Evolutionary conservation across 2,888 invertebrate genomes (phyloP), one percentile per base, ranked within the genome.

Genomic region (Colostygia pectinataria): DNA sequence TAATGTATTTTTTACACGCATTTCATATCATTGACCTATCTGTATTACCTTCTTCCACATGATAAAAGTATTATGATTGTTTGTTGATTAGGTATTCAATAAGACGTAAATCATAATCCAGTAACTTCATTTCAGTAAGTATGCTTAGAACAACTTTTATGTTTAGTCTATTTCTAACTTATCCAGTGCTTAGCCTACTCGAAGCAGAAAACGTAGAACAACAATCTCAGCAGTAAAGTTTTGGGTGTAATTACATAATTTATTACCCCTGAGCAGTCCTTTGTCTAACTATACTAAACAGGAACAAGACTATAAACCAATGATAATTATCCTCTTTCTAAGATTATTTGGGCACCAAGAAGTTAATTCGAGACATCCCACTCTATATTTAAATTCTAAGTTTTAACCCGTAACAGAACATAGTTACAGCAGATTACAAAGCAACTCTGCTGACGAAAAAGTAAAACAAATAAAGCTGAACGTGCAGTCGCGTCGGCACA

Each of bases 391-490:
- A 32, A 37, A 45, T 41, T 41, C 6, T 37, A 25, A 51, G 45
- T 27, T 20, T 36, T 41, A 42, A 36, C 12, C 24, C 14, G 15
- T 10, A 15, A 18, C 32, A 18, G 14, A 23, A 32, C 41, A 33
- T 44, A 29, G 13, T 38, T 29, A 33, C 12, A 29, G 28, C 12
- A 46, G 36, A 32, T 51, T 37, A 14, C 40, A 25, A 39, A 25
- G 45, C 45, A 36, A 32, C 13, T 33, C 42, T 38, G 13, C 41
- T 34, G 46, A 33, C 38, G 41, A 46, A 46, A 54, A 42, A 39
- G 13, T 36, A 27, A 54, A 33, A 55, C 44, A 55, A 56, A 55
- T 51, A 43, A 53, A 36, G 31, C 15, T 8, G 39, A 27, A 51
- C 53, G 46, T 53, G 50, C 24, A 45, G 45, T 44, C 46, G 20